Conservation (phyloP, 37 sponge, comb jelly and placozoan genomes). For the Spongilla lacustris region DNA sequence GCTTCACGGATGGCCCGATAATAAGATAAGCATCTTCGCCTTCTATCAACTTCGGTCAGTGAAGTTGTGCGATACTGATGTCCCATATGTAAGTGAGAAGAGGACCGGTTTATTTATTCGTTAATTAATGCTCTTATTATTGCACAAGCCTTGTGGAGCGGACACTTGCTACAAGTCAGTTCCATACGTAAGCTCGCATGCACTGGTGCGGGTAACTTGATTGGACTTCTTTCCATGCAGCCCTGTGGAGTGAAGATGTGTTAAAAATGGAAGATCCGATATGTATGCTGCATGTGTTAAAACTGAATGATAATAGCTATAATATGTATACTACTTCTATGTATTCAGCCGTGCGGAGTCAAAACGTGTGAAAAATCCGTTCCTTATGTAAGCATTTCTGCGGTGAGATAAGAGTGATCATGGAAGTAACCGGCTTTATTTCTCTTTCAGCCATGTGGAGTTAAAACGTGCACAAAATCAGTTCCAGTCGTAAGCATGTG, state of each 20-base stretch:
- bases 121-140: no score
- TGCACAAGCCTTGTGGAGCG: not conserved
- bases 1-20: no score
- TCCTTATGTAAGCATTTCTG: not conserved
- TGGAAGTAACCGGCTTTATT: not conserved
- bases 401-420: no score
- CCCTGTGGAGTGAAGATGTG: not conserved
- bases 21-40: no score
- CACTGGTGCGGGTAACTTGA: not conserved
- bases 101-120: not conserved
- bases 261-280: not conserved
- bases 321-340: not conserved
- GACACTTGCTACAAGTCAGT: not conserved
- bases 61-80: no score
- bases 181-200: not conserved
- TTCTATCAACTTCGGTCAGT: no score
- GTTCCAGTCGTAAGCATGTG: not conserved
- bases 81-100: no score
- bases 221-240: not conserved
- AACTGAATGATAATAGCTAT: no score
- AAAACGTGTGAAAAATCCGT: not conserved
- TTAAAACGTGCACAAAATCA: not conserved
- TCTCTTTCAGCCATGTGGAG: not conserved
- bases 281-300: not conserved
- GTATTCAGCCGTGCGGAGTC: not conserved